Conservation (phyloP, 2,888 invertebrate species). For the Ecdyonurus torrentis region DNA sequence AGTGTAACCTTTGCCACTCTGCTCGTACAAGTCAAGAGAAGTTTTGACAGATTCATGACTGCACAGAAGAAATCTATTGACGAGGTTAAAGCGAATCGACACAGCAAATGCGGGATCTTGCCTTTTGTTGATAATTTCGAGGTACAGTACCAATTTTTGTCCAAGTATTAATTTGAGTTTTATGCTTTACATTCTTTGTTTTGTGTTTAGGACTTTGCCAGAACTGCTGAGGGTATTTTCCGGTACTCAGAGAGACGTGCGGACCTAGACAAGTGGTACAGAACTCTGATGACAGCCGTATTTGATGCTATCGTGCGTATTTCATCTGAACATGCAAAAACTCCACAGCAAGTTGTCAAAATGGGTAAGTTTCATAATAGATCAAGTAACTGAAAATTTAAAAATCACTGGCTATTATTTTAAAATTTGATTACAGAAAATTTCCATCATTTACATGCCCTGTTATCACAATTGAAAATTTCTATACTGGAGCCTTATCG, state of each 20-base stretch:
- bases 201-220: constrained; percentile 48
- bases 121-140: constrained; percentile 82
- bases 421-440: constrained; percentile 48
- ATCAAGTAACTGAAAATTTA: too few species aligned
- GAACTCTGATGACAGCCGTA: constrained; percentile 61
- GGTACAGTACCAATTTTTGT: too few species aligned
- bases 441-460: constrained; percentile 81
- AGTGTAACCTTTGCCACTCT: constrained; percentile 76
- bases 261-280: constrained; percentile 86
- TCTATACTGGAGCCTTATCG: constrained; percentile 69
- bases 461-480: constrained; percentile 78
- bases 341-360: constrained; percentile 79
- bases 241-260: constrained; percentile 69
- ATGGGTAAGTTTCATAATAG: constrained; percentile 43
- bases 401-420: constrained; percentile 2
- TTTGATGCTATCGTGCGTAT: constrained; percentile 66
- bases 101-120: constrained; percentile 75
- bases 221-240: constrained; percentile 75
- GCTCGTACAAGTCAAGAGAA: constrained; percentile 72
- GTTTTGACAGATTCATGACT: constrained; percentile 83
- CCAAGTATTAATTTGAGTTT: too few species aligned
- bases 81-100: constrained; percentile 54
- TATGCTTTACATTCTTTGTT: constrained; percentile 10
- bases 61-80: constrained; percentile 63
- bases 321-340: constrained; percentile 72